Evolutionary conservation across 1,140 invertebrate species (phyloP).

Genomic region (Lysiphlebus fabarum): DNA sequence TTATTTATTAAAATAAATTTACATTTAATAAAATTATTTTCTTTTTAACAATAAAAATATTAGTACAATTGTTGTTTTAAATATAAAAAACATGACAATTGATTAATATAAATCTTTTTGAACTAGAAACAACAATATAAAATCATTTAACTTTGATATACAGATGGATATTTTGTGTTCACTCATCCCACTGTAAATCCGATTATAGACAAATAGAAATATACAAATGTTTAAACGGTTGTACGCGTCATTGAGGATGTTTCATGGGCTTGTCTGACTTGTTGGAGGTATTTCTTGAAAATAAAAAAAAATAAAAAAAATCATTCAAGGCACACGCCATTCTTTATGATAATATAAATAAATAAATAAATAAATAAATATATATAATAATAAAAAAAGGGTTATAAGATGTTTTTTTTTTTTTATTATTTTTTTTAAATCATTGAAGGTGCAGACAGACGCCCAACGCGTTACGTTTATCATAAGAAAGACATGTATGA

Average conservation of each 20-base stretch:
- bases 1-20: too few relatives aligned
- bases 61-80: too few relatives aligned
- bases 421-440: background rate
- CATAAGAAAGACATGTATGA: background rate
- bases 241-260: conserved; percentile 20
- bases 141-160: background rate
- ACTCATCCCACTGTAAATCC: conserved; percentile 8
- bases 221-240: conserved; percentile 6
- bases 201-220: conserved; percentile 20
- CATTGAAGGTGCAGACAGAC: background rate
- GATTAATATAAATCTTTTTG: too few relatives aligned
- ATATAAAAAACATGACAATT: too few relatives aligned
- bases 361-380: too few relatives aligned
- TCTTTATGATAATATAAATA: background rate
- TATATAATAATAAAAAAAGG: background rate
- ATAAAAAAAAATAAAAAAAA: conserved; percentile 5
- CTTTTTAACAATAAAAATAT: too few relatives aligned
- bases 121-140: too few relatives aligned
- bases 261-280: conserved; percentile 15
- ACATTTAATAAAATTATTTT: too few relatives aligned
- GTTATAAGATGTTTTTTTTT: background rate
- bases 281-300: background rate
- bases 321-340: conserved; percentile 1
- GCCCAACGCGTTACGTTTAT: conserved; percentile 3
- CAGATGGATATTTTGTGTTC: background rate